Evolutionary conservation across 1,140 invertebrate species (phyloP), one percentile per base, ranked within the genome.

Genomic region (Neocloeon triangulifer): DNA sequence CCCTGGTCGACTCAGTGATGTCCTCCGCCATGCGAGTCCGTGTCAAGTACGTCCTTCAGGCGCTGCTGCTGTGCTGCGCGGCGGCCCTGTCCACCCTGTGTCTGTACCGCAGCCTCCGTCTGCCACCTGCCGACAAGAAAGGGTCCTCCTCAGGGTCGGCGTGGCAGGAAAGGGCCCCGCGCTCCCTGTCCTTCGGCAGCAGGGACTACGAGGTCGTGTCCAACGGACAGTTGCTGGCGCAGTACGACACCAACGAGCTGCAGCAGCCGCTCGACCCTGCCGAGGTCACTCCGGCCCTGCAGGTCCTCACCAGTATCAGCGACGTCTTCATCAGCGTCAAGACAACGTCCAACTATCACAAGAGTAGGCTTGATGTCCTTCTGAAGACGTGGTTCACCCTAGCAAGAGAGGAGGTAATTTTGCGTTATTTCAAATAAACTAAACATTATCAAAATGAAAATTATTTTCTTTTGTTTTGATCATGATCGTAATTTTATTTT

Each of bases 251-350:
- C 6, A 32, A 12, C 6, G 4, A 18, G 19, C 16, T 10, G 16
- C 4, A 10, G 14, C 17, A 12, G 25, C 13, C 18, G 12, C 23
- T 19, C 13, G 12, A 6, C 13, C n/a, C 18, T 5, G 49, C 46
- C 45, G 61, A 53, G 14, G 40, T 51, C 42, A 19, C 51, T 43
- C 37, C 51, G 56, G 19, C 53, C 55, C 25, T 61, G 56, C 17
- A 58, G 58, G 21, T 75, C 70, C 39, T 63, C 63, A 43, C 73
- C 25, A 65, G 62, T 32, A 58, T 88, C 35, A 63, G 79, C 50
- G 82, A 89, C 52, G 62, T 92, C 41, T 92, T 89, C 55, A 78
- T 94, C 49, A 86, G 80, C 57, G 81, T 94, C 13, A 94, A 94
- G 61, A 92, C 86, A 29, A 88, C 85, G 19, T 72, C 72, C 47